A percentile compares a stretch with the other conserved stretches of the same genome.
These are phyloP conservation scores for Crotalus viridis DNA, from an alignment of 2,113 vertebrate genomes.

Conservation along the genomic window DNA sequence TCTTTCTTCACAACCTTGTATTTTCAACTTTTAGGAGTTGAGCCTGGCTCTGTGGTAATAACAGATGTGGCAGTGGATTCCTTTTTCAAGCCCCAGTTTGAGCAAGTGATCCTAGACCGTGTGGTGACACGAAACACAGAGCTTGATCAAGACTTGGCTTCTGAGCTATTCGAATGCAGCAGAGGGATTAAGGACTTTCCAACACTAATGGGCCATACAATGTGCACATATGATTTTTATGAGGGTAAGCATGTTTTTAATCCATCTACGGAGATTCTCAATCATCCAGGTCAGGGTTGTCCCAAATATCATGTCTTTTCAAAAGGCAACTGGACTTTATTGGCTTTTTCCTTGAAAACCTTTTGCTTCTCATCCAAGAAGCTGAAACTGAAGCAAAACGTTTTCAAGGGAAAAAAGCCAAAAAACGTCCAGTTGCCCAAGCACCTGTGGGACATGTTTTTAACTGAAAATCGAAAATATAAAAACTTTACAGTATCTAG, in stretches of 20 bases:
- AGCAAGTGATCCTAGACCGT: slow-evolving; percentile 83
- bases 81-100: slow-evolving; percentile 77
- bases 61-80: slow-evolving; percentile 79
- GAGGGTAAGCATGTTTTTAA: slow-evolving; percentile 76
- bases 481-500: not conserved
- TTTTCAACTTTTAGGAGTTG: slow-evolving; percentile 67
- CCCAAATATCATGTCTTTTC: not conserved
- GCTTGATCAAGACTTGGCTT: slow-evolving; percentile 76
- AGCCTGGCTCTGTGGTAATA: slow-evolving; percentile 81
- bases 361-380: not conserved
- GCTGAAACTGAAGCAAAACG: not conserved
- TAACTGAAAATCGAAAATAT: not conserved
- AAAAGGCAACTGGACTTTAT: not conserved
- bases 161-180: slow-evolving; percentile 79
- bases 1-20: not conserved
- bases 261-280: not conserved
- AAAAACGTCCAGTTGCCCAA: not conserved
- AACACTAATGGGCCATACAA: slow-evolving; percentile 76
- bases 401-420: not conserved
- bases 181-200: slow-evolving; percentile 70
- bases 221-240: slow-evolving; percentile 88
- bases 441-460: slow-evolving; percentile 26
- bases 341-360: not conserved
- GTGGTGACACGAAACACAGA: slow-evolving; percentile 80
- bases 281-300: not conserved